Evolutionary conservation across 2,113 vertebrate species (phyloP), one percentile per base, ranked within the genome.

Genomic region (Urocitellus parryii): DNA sequence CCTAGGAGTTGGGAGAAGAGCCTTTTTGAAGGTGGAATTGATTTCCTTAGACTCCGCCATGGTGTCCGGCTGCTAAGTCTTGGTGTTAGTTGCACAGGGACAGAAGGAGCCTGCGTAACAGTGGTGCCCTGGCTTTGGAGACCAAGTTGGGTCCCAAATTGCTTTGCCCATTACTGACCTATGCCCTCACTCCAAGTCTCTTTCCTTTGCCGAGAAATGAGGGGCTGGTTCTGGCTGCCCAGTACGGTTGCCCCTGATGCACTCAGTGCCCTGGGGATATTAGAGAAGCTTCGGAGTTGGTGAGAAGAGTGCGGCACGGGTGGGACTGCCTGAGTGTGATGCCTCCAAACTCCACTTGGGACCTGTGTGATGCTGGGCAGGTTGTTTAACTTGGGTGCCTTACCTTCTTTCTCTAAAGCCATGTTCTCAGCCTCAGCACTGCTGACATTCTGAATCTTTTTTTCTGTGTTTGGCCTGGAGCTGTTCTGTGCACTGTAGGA

Each of bases 241-340:
- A 3, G 45, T 22, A 8, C 2, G 0, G 42, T 4, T 65, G 42
- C n/a, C 16, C 29, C 29, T 11, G 3, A 1, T 8, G 53, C 39
- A 1, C 7, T 10, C 29, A 2, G 14, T 39, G 74, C 42, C 65
- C 45, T 18, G 0, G 9, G 56, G 56, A 13, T 20, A 9, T 37
- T 29, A 22, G 81, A 29, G 70, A 37, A 45, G 45, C 63, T 2
- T 5, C 45, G 0, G 17, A 76, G 14, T 45, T 34, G 65, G 18
- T 14, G 12, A 24, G 11, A 37, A 74, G 37, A 77, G 10, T 29
- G 5, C 16, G 34, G 80, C 68, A 4, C 12, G 2, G 61, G 22
- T n/a, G 1, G 53, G 34, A 72, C 83, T 39, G 56, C 84, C 92
- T 4, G 42, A 6, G 32, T 18, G 29, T 27, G 0, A 3, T 8